A percentile compares a stretch with the other conserved stretches of the same genome.
Evolutionary conservation across 2,797 vertebrate species (phyloP).

Genomic region (Nothura maculosa): DNA sequence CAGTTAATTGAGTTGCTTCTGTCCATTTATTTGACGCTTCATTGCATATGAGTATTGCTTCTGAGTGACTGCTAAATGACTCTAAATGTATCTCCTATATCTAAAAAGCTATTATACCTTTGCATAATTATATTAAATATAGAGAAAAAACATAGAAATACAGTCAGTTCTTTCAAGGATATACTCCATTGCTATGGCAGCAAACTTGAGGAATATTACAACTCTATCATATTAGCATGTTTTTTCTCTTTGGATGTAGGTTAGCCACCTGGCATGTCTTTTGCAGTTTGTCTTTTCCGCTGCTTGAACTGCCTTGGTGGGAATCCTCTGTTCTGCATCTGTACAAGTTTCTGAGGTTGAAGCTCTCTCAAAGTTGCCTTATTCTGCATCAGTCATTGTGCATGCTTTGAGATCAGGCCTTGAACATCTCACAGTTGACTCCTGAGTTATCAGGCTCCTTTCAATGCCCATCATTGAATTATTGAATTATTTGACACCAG

Average conservation of each 20-base stretch:
- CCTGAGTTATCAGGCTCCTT: not conserved
- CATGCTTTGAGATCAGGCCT: not conserved
- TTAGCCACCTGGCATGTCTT: not conserved
- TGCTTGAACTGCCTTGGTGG: no score
- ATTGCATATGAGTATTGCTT: not conserved
- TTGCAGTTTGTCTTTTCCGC: not conserved
- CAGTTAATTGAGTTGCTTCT: not conserved
- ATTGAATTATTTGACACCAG: not conserved
- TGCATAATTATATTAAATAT: not conserved
- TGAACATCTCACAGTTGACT: not conserved
- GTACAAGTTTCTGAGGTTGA: not conserved
- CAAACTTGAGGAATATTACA: not conserved
- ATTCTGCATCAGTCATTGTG: not conserved
- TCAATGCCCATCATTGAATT: not conserved
- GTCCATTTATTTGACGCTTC: not conserved
- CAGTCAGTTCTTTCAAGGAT: not conserved
- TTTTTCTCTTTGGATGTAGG: not conserved
- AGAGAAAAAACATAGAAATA: not conserved
- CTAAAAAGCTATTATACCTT: not conserved
- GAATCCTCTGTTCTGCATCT: not conserved
- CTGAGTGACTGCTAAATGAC: not conserved
- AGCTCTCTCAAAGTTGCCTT: not conserved
- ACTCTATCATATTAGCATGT: not conserved
- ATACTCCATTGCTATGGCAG: not conserved
- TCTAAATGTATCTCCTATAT: not conserved